These are phyloP conservation scores for Mormyrus iriodes DNA, from an alignment of 2,113 vertebrate genomes.

Conservation along the genomic window DNA sequence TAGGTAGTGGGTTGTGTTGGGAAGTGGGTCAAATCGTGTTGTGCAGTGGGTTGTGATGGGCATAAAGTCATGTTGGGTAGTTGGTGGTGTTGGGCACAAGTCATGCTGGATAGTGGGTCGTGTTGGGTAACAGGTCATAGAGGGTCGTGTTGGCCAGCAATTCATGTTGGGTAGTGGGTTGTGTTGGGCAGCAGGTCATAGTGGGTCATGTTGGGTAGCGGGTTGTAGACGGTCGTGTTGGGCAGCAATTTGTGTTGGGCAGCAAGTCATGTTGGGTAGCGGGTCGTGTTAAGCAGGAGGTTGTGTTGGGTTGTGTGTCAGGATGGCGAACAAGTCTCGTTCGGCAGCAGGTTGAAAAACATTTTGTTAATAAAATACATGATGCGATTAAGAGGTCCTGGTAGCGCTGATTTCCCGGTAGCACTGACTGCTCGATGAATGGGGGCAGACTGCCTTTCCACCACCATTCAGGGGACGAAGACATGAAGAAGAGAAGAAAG, in stretches of 20 bases:
- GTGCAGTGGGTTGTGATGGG: too few relatives aligned
- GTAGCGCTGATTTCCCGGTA: conserved; percentile 17
- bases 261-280: neutral
- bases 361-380: neutral
- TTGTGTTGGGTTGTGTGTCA: neutral
- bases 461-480: neutral
- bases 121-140: neutral
- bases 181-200: too few relatives aligned
- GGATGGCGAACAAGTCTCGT: too few relatives aligned
- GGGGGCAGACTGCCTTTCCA: neutral
- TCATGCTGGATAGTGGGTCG: neutral
- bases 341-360: neutral
- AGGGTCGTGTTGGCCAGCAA: too few relatives aligned
- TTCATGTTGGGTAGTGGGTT: too few relatives aligned
- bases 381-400: neutral
- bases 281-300: neutral
- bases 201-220: too few relatives aligned
- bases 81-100: too few relatives aligned
- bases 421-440: conserved; percentile 34
- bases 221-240: too few relatives aligned
- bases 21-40: too few relatives aligned
- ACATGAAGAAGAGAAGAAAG: conserved; percentile 26
- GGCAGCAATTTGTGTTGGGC: neutral
- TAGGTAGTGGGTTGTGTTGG: too few relatives aligned
- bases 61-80: too few relatives aligned